These are phyloP conservation scores for Torymus texanus DNA, from an alignment of 2,888 invertebrate genomes.

Conservation along the genomic window DNA sequence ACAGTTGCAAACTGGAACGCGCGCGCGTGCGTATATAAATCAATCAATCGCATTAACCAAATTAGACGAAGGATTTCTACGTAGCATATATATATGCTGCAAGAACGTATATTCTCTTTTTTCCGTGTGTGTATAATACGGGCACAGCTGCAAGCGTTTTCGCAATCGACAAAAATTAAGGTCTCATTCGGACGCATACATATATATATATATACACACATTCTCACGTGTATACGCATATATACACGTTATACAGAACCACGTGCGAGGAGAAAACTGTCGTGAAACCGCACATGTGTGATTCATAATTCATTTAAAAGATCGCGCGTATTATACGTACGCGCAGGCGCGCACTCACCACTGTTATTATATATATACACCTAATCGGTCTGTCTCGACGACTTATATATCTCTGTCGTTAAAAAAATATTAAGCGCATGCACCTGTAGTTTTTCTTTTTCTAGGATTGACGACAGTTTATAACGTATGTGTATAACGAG, in stretches of 20 bases:
- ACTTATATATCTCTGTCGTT: too few species aligned
- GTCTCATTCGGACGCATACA: not conserved
- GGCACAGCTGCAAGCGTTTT: conserved; percentile 28
- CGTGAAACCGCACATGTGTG: conserved; percentile 42
- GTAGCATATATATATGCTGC: not conserved
- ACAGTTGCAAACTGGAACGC: not conserved
- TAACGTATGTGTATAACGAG: too few species aligned
- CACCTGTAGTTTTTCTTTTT: too few species aligned
- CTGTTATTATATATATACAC: too few species aligned
- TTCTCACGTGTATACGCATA: not conserved
- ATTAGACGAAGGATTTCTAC: not conserved
- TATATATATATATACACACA: not conserved
- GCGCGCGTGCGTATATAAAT: not conserved
- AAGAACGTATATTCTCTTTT: too few species aligned
- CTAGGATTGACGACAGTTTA: too few species aligned
- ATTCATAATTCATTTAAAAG: conserved; percentile 48
- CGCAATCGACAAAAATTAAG: conserved; percentile 42
- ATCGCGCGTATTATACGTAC: conserved; percentile 1
- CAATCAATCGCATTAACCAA: not conserved
- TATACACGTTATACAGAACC: not conserved
- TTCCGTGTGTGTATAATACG: too few species aligned
- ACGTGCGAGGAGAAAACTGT: conserved; percentile 24
- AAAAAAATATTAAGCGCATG: too few species aligned
- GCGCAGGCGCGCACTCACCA: not conserved
- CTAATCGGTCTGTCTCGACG: too few species aligned